Conservation (phyloP, 2,888 invertebrate genomes). For the Euproctis similis region DNA sequence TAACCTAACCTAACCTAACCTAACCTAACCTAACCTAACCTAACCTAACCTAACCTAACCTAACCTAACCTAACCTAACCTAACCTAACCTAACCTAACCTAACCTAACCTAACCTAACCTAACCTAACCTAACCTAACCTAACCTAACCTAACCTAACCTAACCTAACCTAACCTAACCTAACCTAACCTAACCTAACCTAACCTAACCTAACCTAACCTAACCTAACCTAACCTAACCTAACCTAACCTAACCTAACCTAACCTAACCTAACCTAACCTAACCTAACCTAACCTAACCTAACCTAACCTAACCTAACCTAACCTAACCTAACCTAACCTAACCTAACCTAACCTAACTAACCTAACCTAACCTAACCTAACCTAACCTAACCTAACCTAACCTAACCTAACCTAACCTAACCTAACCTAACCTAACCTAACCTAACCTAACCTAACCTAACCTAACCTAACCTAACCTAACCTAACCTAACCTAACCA, state of each 20-base stretch:
- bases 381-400: no score
- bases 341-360: no score
- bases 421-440: no score
- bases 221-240: conserved; percentile 5
- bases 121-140: conserved; percentile 6
- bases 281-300: conserved; percentile 4
- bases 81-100: conserved; percentile 6
- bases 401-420: no score
- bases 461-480: no score
- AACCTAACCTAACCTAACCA: no score
- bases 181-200: conserved; percentile 6
- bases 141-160: conserved; percentile 6
- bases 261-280: conserved; percentile 4
- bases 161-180: conserved; percentile 6
- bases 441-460: no score
- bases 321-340: no score
- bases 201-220: conserved; percentile 6
- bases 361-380: no score
- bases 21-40: conserved; percentile 6
- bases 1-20: conserved; percentile 6
- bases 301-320: conserved; percentile 4
- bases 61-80: conserved; percentile 6
- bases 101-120: conserved; percentile 6
- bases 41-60: conserved; percentile 6
- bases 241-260: conserved; percentile 4